These are phyloP conservation scores for Heloderma charlesbogerti DNA, from an alignment of 2,113 vertebrate species.

Conservation along the genomic window DNA sequence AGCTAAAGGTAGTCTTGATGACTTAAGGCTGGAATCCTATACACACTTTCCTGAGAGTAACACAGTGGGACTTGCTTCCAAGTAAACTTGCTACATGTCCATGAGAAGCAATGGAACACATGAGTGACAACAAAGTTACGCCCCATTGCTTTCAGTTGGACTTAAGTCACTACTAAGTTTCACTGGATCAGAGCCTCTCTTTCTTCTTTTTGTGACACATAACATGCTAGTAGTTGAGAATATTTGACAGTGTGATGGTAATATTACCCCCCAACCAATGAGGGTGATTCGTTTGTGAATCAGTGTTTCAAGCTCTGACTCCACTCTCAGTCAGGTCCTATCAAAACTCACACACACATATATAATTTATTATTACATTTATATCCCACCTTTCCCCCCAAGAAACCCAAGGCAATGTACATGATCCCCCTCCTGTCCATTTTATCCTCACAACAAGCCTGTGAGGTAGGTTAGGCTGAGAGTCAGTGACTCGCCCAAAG, in stretches of 20 bases:
- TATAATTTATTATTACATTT: too few relatives aligned
- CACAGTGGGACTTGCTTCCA: too few relatives aligned
- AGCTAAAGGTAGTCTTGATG: neutral
- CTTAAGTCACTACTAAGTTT: neutral
- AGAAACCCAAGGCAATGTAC: too few relatives aligned
- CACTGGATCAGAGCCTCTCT: neutral
- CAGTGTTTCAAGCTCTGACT: neutral
- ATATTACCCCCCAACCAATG: neutral
- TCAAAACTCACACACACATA: neutral
- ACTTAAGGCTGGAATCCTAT: neutral
- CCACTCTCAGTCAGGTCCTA: neutral
- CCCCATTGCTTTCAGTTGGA: neutral
- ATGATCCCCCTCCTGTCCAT: too few relatives aligned
- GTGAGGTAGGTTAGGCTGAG: too few relatives aligned
- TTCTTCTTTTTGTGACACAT: slow-evolving; percentile 10
- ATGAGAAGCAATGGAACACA: neutral
- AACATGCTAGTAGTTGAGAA: slow-evolving; percentile 10
- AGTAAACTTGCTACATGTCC: neutral
- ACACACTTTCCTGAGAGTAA: neutral
- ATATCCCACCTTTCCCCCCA: too few relatives aligned
- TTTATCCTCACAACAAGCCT: too few relatives aligned
- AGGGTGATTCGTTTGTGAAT: neutral
- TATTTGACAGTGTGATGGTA: slow-evolving; percentile 37
- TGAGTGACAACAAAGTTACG: neutral
- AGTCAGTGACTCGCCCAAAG: too few relatives aligned